phyloP scores from a whole-genome alignment of 2,113 vertebrate species.

The Rhea americana region DNA sequence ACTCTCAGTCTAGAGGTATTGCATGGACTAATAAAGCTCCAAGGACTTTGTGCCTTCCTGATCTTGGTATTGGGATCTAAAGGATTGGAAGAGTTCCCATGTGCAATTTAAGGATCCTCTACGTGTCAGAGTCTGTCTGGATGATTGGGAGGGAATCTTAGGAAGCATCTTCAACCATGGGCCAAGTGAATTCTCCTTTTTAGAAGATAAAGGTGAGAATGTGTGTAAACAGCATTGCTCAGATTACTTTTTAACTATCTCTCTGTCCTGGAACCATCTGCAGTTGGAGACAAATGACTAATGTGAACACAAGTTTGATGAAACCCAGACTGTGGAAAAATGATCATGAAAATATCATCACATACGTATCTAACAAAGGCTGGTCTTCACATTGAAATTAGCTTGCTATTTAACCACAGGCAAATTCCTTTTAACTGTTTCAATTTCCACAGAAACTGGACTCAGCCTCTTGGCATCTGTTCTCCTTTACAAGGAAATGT shows the following conservation, averaged over 20 bases:
- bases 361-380: background rate
- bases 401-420: background rate
- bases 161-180: background rate
- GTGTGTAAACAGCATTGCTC: background rate
- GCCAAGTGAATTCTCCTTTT: background rate
- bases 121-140: background rate
- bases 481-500: background rate
- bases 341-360: background rate
- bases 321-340: background rate
- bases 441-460: background rate
- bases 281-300: background rate
- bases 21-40: background rate
- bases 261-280: background rate
- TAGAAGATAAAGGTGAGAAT: background rate
- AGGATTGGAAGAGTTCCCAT: background rate
- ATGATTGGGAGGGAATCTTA: background rate
- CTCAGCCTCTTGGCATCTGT: background rate
- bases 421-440: background rate
- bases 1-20: background rate
- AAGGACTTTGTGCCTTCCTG: background rate
- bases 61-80: background rate
- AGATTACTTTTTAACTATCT: fast-evolving
- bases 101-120: background rate
- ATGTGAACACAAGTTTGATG: background rate
- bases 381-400: background rate